A percentile compares a stretch with the other conserved stretches of the same genome.
phyloP scores from a whole-genome alignment of 2,797 vertebrate genomes.

The Ambastaia sidthimunki region DNA sequence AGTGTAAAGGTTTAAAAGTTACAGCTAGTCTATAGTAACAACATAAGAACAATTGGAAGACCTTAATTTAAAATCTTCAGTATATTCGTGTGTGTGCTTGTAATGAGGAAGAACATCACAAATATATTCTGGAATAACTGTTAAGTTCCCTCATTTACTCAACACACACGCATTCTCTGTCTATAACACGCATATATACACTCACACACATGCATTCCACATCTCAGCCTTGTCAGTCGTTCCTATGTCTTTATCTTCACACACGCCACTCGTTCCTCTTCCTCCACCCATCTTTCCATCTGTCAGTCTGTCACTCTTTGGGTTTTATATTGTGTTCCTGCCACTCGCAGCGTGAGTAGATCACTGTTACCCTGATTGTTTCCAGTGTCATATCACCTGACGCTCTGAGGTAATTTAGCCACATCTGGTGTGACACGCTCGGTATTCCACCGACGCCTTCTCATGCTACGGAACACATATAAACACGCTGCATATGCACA shows the following conservation, averaged over 20 bases:
- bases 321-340: constrained; percentile 39
- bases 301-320: constrained; percentile 42
- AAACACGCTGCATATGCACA: constrained; percentile 17
- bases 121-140: not conserved
- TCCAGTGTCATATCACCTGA: constrained; percentile 50
- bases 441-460: constrained; percentile 9
- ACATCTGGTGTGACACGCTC: constrained; percentile 51
- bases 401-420: constrained; percentile 48
- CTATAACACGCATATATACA: not conserved
- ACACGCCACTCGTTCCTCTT: constrained; percentile 1
- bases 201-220: not conserved
- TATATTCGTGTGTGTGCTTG: not conserved
- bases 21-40: no score
- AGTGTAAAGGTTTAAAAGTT: no score
- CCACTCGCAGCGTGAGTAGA: constrained; percentile 28
- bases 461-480: constrained; percentile 27
- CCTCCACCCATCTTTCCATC: constrained; percentile 40
- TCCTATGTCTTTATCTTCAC: constrained; percentile 25
- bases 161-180: not conserved
- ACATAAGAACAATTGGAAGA: no score
- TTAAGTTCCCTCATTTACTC: not conserved
- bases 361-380: constrained; percentile 44
- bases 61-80: not conserved
- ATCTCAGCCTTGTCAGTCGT: constrained; percentile 23
- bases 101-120: not conserved